Conservation (phyloP, 2,888 invertebrate genomes). For the Athrips mouffetella region DNA sequence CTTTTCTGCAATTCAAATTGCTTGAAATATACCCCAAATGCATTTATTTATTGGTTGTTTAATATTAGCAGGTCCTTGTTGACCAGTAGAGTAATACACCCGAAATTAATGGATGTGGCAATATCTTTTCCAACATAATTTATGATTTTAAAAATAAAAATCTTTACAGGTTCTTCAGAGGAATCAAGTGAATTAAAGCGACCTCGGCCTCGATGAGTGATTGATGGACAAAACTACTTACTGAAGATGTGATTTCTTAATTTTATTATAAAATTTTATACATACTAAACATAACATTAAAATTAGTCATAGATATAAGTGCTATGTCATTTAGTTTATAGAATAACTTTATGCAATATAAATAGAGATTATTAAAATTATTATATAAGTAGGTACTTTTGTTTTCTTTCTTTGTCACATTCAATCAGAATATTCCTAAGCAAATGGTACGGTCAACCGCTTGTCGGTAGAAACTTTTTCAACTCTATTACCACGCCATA, state of each 20-base stretch:
- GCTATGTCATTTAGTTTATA: constrained; percentile 43
- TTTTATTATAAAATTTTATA: constrained; percentile 44
- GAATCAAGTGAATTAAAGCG: constrained; percentile 70
- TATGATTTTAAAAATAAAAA: no score
- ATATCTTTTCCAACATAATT: no score
- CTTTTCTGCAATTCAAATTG: no score
- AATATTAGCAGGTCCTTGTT: no score
- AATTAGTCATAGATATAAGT: constrained; percentile 71
- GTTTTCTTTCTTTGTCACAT: constrained; percentile 2
- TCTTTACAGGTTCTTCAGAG: constrained; percentile 66
- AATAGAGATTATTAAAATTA: constrained; percentile 21
- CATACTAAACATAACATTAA: constrained; percentile 40
- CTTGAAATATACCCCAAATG: no score
- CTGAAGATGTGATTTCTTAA: constrained; percentile 64
- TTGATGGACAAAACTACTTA: constrained; percentile 45
- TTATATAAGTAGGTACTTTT: constrained; percentile 8
- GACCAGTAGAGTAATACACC: no score
- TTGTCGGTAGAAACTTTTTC: no score
- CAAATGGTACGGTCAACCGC: not conserved
- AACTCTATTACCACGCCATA: no score
- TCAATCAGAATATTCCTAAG: not conserved
- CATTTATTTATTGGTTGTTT: no score
- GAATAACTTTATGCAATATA: constrained; percentile 27
- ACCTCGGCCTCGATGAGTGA: constrained; percentile 63
- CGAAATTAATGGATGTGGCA: no score